These are phyloP conservation scores for Ophthalmolycus amberensis DNA, from an alignment of 2,113 vertebrate species.

Conservation along the genomic window DNA sequence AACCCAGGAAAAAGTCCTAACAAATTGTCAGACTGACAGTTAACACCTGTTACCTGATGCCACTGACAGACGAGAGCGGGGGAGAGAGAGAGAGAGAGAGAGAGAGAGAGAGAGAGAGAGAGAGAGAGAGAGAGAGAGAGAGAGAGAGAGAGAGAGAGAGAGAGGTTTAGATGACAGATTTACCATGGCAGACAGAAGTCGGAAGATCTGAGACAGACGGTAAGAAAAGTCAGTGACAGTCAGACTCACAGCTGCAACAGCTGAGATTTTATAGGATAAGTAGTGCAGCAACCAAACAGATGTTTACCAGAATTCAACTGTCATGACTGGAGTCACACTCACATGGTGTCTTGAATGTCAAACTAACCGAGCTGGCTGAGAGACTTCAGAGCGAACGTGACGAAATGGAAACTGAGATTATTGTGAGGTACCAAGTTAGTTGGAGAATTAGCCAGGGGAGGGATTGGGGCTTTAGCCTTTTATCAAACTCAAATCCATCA, in stretches of 20 bases:
- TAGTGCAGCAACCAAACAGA: conserved; percentile 30
- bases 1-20: neutral
- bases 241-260: conserved; percentile 22
- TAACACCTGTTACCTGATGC: conserved; percentile 47
- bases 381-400: conserved; percentile 4
- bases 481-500: neutral
- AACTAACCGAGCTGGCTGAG: neutral
- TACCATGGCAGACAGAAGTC: conserved; percentile 21
- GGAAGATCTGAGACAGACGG: conserved; percentile 41
- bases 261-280: conserved; percentile 27
- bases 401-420: neutral
- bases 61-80: conserved; percentile 17
- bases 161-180: conserved; percentile 41
- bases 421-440: neutral
- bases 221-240: conserved; percentile 29
- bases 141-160: neutral
- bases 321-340: conserved; percentile 8
- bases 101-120: neutral
- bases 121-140: neutral
- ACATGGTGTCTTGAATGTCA: conserved; percentile 1
- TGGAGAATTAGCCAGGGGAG: neutral
- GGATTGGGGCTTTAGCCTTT: neutral
- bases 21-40: conserved; percentile 39
- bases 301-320: conserved; percentile 29
- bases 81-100: neutral